Base-by-base conservation (phyloP, 2,888 invertebrate species). In the Ornithoptera priamus region DNA sequence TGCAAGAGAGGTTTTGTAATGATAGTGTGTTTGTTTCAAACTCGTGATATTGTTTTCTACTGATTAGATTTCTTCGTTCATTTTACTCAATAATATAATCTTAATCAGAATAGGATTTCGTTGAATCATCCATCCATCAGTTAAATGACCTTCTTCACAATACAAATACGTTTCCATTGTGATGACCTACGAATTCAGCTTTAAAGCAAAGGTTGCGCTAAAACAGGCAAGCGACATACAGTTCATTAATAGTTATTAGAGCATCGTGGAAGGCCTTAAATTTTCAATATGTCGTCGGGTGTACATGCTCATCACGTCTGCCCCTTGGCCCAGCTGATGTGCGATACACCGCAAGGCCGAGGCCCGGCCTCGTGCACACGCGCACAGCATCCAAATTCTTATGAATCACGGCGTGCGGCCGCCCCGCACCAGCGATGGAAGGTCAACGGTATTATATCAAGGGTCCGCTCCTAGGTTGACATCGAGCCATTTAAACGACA, bases 311-410 rank as follows among this genome's bases (percentile, higher is more conserved):
- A 70, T 74, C 79, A 79, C 79, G 79, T 77, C 30, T 53, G 69
- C 72, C 77, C 78, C 79, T 79, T 79, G 79, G 79, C 78, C 80
- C 76, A 76, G 76, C 77, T 77, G 77, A 77, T 75, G 72, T 65
- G 57, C 71, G 79, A 78, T 78, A 79, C 71, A 64, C 75, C 79
- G 78, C 87, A 87, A 90, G 91, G 90, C 83, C 86, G 79, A 72
- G 74, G 74, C 71, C 79, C 80, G 85, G 81, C 90, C 90, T 89
- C 87, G 88, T 80, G 46, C 80, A 46, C 75, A 87, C 88, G 87
- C 87, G 77, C 73, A 76, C 71, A 78, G 89, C 88, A 89, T 89
- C 89, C 87, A 84, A 89, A 89, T 84, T 81, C 73, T 79, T 77
- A 78, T 86, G 84, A 83, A 81, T 86, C 86, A 86, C 79, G 70